A percentile compares a stretch with the other conserved stretches of the same genome.
Evolutionary conservation across 2,113 vertebrate species (phyloP).

Genomic region (Rhombomys opimus): DNA sequence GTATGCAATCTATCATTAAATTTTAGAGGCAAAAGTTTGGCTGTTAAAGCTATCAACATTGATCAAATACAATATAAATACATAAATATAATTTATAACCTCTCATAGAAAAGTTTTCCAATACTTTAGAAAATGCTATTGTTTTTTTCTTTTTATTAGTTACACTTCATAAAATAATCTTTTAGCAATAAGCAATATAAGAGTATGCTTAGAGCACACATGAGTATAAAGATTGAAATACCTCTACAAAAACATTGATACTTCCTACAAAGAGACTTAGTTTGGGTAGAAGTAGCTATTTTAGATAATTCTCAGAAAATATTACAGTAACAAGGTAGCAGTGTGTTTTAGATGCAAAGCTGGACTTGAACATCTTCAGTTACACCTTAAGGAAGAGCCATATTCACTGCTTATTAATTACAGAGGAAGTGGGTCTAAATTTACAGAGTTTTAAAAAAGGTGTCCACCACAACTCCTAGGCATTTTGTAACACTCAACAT

Average conservation of each 20-base stretch:
- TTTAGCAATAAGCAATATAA: neutral
- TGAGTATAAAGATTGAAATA: neutral
- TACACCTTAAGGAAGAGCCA: neutral
- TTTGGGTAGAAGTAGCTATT: conserved; percentile 19
- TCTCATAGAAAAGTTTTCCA: neutral
- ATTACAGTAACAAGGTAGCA: neutral
- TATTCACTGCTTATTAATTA: conserved; percentile 49
- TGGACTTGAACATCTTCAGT: neutral
- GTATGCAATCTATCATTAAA: neutral
- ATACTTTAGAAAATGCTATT: neutral
- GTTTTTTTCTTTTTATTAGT: neutral
- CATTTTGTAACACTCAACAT: neutral
- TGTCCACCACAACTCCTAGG: neutral
- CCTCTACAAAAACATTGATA: conserved; percentile 25
- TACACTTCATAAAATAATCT: conserved; percentile 55
- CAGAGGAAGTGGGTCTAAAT: neutral
- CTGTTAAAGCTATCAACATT: neutral
- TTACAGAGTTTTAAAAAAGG: neutral
- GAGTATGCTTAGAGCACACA: neutral
- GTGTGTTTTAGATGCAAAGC: conserved; percentile 32
- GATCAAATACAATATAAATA: neutral
- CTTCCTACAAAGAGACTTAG: conserved; percentile 76
- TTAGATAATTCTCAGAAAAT: neutral
- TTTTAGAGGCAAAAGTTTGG: neutral
- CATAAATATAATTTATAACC: neutral